Percentiles rank a stretch among this genome's conserved stretches.
phyloP scores from a whole-genome alignment of 2,113 vertebrate genomes.

The Nymphicus hollandicus region DNA sequence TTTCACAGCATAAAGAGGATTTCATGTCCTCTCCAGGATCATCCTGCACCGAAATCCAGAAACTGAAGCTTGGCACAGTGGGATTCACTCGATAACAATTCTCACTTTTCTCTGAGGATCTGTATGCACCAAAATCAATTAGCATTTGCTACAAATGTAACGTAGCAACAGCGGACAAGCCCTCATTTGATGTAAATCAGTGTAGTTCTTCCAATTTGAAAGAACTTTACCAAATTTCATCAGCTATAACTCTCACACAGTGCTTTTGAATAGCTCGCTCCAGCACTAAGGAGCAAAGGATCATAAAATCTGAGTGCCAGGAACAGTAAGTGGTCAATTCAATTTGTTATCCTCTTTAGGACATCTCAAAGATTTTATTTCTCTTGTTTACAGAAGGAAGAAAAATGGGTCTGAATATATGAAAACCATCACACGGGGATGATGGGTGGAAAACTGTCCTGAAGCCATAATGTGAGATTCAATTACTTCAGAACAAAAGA shows the following conservation, averaged over 20 bases:
- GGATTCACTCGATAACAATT: constrained; percentile 6
- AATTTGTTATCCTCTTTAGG: constrained; percentile 43
- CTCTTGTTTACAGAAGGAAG: neutral
- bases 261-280: neutral
- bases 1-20: neutral
- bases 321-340: constrained; percentile 53
- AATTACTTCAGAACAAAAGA: constrained; percentile 3
- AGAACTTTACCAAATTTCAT: constrained; percentile 20
- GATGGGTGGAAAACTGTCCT: neutral
- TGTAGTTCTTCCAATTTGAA: neutral
- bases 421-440: neutral
- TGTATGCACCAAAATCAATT: neutral
- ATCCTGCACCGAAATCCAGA: neutral
- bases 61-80: neutral
- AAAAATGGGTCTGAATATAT: constrained; percentile 5
- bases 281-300: neutral
- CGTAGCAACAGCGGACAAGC: neutral
- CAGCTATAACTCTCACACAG: neutral
- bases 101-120: constrained; percentile 31
- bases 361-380: constrained; percentile 15
- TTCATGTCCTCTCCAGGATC: neutral
- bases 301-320: constrained; percentile 20
- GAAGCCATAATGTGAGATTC: neutral
- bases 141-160: constrained; percentile 37
- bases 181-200: constrained; percentile 13